phyloP scores from a whole-genome alignment of 2,113 vertebrate species.

The Amia ocellicauda region DNA sequence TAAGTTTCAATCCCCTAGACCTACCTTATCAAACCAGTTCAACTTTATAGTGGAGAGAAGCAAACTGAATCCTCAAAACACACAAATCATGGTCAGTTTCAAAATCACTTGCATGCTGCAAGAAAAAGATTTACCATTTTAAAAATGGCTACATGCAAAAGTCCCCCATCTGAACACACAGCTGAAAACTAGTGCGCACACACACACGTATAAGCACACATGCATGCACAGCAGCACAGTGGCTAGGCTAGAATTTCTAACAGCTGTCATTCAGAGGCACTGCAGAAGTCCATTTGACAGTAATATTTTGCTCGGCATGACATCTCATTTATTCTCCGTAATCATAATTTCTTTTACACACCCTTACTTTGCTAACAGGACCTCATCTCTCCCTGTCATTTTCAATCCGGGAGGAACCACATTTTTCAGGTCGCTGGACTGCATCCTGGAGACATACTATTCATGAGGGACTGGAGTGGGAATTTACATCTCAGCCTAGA shows the following conservation, averaged over 20 bases:
- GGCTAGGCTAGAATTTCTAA: conserved; percentile 65
- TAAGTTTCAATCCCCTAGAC: no score
- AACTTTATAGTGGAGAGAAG: background rate
- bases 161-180: no score
- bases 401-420: conserved; percentile 76
- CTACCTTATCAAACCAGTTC: background rate
- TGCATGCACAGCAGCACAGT: conserved; percentile 26
- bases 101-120: no score
- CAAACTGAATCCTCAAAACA: no score
- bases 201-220: conserved; percentile 16
- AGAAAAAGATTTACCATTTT: no score
- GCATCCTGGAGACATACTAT: conserved; percentile 77
- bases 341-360: conserved; percentile 90
- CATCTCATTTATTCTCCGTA: conserved; percentile 81
- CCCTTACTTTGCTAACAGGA: conserved; percentile 71
- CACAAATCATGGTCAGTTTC: no score
- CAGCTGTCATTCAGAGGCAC: conserved; percentile 71
- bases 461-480: conserved; percentile 73
- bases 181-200: background rate
- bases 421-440: conserved; percentile 81
- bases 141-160: no score
- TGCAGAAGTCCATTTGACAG: conserved; percentile 76
- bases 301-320: conserved; percentile 84
- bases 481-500: conserved; percentile 86
- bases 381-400: conserved; percentile 79